A percentile compares a stretch with the other conserved stretches of the same genome.
These are phyloP conservation scores for human (Homo sapiens) DNA, from an alignment of 2,113 vertebrate species.

Conservation along the genomic window DNA sequence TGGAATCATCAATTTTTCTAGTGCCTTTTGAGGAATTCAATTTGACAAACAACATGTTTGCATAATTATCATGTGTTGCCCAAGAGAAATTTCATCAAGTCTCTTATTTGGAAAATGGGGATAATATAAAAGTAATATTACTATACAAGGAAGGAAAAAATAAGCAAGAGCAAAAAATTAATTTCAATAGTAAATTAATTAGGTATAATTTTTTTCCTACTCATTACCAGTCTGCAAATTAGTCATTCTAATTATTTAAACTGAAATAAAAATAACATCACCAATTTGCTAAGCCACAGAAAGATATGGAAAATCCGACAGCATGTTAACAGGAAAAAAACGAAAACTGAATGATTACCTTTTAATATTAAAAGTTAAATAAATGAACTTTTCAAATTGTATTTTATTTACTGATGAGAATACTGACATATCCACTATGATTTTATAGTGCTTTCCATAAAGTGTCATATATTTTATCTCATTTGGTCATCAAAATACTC, in stretches of 20 bases:
- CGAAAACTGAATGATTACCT: background rate
- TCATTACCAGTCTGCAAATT: background rate
- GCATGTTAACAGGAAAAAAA: background rate
- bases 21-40: background rate
- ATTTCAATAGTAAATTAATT: slow-evolving; percentile 39
- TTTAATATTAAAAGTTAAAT: background rate
- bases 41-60: background rate
- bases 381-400: background rate
- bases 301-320: background rate
- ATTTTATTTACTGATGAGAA: background rate
- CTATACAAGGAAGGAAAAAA: background rate
- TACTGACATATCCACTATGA: background rate
- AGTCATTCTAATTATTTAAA: background rate
- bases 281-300: background rate
- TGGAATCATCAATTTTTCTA: background rate
- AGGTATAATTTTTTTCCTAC: background rate
- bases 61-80: background rate
- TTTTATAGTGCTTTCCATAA: background rate
- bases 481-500: background rate
- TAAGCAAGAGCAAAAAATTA: slow-evolving; percentile 2
- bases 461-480: background rate
- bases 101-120: slow-evolving; percentile 16
- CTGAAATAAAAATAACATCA: background rate
- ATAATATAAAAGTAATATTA: background rate
- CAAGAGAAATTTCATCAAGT: background rate